Evolutionary conservation across 2,113 vertebrate genomes (phyloP), one percentile per base, ranked within the genome.

Genomic region (Emydura subglobosa): DNA sequence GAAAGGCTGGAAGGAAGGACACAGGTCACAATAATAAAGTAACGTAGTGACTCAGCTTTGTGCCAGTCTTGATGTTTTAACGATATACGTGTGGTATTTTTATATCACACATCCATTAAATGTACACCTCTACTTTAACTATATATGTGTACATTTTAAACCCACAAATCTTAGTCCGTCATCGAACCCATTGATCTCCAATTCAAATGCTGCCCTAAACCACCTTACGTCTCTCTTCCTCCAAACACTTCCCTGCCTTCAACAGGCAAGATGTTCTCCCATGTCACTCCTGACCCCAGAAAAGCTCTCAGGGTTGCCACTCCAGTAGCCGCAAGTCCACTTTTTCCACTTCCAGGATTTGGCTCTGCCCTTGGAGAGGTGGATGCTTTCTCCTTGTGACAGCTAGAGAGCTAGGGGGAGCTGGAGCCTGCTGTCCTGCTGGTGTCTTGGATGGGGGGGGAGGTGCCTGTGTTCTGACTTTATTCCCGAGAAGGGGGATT

Each of bases 361-460:
- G 39, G 6, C 74, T 16, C 42, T 78, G 22, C 42, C 42, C 39
- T 24, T 7, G 4, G 42, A 44, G n/a, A 78, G 74, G 13, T 47
- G 25, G 5, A 47, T 24, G 27, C 13, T 47, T 74, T 22, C 6
- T 47, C 22, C 7, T 7, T 78, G 44, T 78, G 44, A 22, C 81
- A 10, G 9, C 13, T 51, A 54, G 22, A 53, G 29, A 86, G 44
- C 9, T 0, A 0, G 27, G 42, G 10, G 4, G 57, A 13, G 10
- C n/a, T 82, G 42, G 16, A 78, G 31, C 21, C 42, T 81, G 27
- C 39, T 76, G 6, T 78, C 13, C 39, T 78, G 74, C 74, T 27
- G 42, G 74, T 47, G 25, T 25, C 6, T 29, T 47, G 10, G 78
- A 7, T 79, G 72, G 39, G 42, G 5, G 27, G 6, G 5, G 5